Evolutionary conservation across 2,113 vertebrate species (phyloP), one percentile per base, ranked within the genome.

Genomic region (Plecotus auritus): DNA sequence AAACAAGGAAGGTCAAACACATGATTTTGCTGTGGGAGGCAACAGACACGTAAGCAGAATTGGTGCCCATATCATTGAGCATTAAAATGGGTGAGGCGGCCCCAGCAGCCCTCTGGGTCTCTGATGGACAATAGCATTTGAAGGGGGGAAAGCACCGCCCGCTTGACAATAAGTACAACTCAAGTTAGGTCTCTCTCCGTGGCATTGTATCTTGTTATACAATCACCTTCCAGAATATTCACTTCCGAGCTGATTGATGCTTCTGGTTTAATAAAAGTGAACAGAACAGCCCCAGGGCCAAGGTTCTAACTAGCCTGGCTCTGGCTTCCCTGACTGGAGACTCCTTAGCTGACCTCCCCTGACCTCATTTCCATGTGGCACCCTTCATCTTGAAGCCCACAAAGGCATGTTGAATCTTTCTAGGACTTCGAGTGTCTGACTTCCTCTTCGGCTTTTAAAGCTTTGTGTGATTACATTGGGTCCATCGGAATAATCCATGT

Each of bases 81-180:
- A 69, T 90, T 89, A 77, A 66, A 91, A 64, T 81, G 95, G 98
- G 83, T 94, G 90, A 93, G 72, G 87, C 76, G n/a, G 51, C 47
- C 91, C 47, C 37, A 17, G 90, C 64, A 74, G 90, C 18, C 4
- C 66, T 83, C 81, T 89, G 89, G 95, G 93, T 54, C 30, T 72
- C 7, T 28, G 59, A 18, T 88, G 76, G 80, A 61, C 30, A 84
- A 77, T 40, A 66, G 87, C 26, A 22, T 93, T 77, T 70, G 88
- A 47, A 78, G 80, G 49, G 51, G 78, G 72, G 70, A 86, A 86
- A 64, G 76, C 82, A 49, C 17, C 13, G 32, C 66, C 61, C 42
- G 1, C 16, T 7, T 18, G 26, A 42, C 66, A 35, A 14, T 32
- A 84, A 59, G 49, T 61, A 30, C 1, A 9, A 5, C 64, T 16